Evolutionary conservation across 2,797 vertebrate species (phyloP).

Genomic region (Coccyzus lansbergi): DNA sequence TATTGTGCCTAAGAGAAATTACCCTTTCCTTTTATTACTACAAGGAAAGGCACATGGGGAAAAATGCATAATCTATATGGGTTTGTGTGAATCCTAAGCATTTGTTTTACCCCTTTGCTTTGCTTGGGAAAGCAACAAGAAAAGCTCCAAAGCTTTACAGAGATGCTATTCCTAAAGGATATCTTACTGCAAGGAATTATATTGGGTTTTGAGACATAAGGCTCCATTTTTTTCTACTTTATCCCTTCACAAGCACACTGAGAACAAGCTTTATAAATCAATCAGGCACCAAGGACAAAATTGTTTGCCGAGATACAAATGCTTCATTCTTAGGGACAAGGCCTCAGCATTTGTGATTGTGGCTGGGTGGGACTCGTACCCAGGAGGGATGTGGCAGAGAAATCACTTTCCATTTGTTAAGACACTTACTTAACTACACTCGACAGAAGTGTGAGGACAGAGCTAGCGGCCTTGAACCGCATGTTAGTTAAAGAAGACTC

Average conservation of each 20-base stretch:
- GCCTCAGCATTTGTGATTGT: not conserved
- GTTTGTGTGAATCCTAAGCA: not conserved
- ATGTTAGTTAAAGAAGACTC: conserved; percentile 18
- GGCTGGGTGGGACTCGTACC: not conserved
- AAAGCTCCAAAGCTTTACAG: not conserved
- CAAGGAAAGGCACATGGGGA: not conserved
- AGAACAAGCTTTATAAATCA: conserved; percentile 25
- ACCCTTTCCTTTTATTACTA: not conserved
- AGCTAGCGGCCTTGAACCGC: not conserved
- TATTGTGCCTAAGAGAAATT: not conserved
- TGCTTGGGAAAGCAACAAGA: not conserved
- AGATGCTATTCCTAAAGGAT: not conserved
- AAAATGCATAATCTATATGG: not conserved
- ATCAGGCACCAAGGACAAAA: conserved; percentile 11
- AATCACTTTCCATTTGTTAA: conserved; percentile 23
- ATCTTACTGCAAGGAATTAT: not conserved
- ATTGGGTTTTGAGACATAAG: not conserved
- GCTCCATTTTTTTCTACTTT: not conserved
- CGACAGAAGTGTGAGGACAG: not conserved
- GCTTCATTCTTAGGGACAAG: not conserved
- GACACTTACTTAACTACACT: not conserved
- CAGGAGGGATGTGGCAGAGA: not conserved
- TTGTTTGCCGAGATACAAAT: not conserved
- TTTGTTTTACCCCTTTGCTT: not conserved
- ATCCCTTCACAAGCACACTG: not conserved